phyloP scores from a whole-genome alignment of 2,113 vertebrate species.

The Pimephales promelas region DNA sequence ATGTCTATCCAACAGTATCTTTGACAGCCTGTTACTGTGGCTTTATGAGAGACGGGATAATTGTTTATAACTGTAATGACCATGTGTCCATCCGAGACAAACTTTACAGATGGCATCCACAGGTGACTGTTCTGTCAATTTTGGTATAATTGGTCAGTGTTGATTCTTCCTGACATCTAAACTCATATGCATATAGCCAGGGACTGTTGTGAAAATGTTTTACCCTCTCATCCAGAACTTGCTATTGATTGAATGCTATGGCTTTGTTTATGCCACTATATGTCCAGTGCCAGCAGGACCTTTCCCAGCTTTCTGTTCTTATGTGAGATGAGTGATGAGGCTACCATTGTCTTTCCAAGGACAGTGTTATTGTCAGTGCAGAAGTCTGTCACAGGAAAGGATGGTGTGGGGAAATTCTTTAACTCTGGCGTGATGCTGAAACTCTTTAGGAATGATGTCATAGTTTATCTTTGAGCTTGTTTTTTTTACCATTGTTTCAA shows the following conservation, averaged over 20 bases:
- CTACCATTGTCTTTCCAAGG: neutral
- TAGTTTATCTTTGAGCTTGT: neutral
- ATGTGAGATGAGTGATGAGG: conserved; percentile 1
- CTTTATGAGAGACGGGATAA: conserved; percentile 13
- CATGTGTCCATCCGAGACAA: neutral
- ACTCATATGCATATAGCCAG: neutral
- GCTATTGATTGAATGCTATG: too few species aligned
- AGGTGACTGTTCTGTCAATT: neutral
- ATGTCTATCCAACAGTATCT: conserved; percentile 26
- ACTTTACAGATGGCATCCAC: neutral
- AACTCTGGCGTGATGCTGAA: neutral
- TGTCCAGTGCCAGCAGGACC: neutral
- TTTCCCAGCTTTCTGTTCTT: neutral
- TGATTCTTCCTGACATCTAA: neutral
- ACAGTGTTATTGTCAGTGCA: neutral
- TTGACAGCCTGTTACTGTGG: conserved; percentile 13
- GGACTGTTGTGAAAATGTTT: neutral
- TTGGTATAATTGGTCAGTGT: neutral
- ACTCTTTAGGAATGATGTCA: neutral
- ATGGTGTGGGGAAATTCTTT: neutral
- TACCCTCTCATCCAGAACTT: neutral
- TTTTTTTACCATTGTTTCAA: too few species aligned
- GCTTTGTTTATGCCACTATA: conserved; percentile 18
- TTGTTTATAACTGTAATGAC: neutral
- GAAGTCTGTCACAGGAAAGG: neutral